phyloP scores from a whole-genome alignment of 2,888 invertebrate genomes.

The Eristalinus sepulchralis region DNA sequence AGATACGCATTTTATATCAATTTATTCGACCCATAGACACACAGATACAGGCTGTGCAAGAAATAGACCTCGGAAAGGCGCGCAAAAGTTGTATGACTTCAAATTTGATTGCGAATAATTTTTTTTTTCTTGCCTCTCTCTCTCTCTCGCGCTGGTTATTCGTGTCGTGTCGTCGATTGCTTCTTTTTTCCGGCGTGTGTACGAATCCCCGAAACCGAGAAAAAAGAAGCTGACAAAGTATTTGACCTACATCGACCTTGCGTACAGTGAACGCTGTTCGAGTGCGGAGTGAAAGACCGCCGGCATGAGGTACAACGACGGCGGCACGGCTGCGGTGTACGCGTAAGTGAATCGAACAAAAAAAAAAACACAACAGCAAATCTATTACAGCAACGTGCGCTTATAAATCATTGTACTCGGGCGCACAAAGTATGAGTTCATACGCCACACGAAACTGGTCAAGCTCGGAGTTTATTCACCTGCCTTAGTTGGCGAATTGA shows the following conservation, averaged over 20 bases:
- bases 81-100: conserved; percentile 49
- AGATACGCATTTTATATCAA: conserved; percentile 63
- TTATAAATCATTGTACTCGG: conserved; percentile 16
- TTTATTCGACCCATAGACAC: conserved; percentile 50
- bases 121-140: not conserved
- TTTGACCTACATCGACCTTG: conserved; percentile 70
- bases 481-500: conserved; percentile 17
- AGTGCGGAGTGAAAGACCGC: conserved; percentile 6
- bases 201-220: conserved; percentile 37
- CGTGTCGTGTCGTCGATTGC: not conserved
- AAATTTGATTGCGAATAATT: conserved; percentile 58
- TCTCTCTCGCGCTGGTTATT: not conserved
- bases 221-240: conserved; percentile 57
- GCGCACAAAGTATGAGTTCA: not conserved
- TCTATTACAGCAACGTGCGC: conserved; percentile 48
- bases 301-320: not conserved
- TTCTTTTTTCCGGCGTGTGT: conserved; percentile 13
- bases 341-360: conserved; percentile 7
- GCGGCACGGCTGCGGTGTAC: no score
- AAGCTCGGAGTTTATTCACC: conserved; percentile 64
- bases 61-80: conserved; percentile 23
- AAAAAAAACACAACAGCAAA: conserved; percentile 29
- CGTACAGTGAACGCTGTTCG: conserved; percentile 5
- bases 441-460: conserved; percentile 27
- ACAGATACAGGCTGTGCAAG: conserved; percentile 11